Evolutionary conservation across 1,140 invertebrate genomes (phyloP), one percentile per base, ranked within the genome.

Genomic region (Pogonomyrmex californicus): DNA sequence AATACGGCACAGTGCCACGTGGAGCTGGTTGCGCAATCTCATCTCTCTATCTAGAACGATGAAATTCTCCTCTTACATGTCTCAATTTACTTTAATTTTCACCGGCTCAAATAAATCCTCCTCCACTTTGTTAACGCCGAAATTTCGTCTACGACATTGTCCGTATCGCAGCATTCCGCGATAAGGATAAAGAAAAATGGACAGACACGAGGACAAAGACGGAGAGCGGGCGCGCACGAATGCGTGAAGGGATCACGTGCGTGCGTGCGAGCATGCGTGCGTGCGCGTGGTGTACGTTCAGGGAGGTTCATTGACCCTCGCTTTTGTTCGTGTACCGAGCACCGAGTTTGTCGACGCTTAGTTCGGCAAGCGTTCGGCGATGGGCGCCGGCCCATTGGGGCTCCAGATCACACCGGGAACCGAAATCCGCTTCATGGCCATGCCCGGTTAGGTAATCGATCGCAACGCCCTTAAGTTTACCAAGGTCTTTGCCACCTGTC

Each of bases 401-500:
- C 71, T 85, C 79, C 65, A 70, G 65, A 23, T 75, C 76, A 86
- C 51, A 23, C 81, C 85, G 63, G 65, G 56, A 78, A 91, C 92
- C 91, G 86, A 92, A 93, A 92, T 90, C 85, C 66, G 83, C 83
- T 63, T 23, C 79, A 44, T 60, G 73, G 51, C 49, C 93, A 91
- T 88, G 89, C 88, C 91, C 89, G 83, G 92, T 93, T 92, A 92
- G 92, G 89, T 92, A 93, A 94, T 94, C 94, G 94, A 94, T 94
- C 91, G 92, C 91, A 54, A 91, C 91, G 91, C 91, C 88, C 87
- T 90, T 90, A 88, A 71, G 68, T 88, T 88, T 79, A 83, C 92
- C 94, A 95, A 95, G 94, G 94, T 95, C 94, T 95, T 93, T 95
- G 93, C 94, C 94, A 95, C 94, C 94, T 95, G 93, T 92, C 92